These are phyloP conservation scores for Poecilia wingei DNA, from an alignment of 2,797 vertebrate species.

Conservation along the genomic window DNA sequence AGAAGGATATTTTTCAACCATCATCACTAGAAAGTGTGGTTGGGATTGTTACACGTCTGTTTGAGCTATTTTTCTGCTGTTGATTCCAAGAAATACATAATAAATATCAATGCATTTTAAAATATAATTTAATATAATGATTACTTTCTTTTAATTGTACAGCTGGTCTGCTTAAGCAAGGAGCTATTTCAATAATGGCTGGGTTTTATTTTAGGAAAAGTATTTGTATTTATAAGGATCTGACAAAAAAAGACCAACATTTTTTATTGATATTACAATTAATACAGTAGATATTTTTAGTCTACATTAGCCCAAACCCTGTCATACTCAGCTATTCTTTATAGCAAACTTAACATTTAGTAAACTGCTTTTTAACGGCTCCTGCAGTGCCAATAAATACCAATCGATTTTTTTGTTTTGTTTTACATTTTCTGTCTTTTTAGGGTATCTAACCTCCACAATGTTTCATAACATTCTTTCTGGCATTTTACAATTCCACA, in stretches of 20 bases:
- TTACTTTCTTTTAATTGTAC: background rate
- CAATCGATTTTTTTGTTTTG: background rate
- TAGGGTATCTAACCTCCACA: background rate
- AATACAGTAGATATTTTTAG: background rate
- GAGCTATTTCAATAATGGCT: background rate
- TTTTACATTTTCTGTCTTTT: background rate
- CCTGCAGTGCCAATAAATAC: background rate
- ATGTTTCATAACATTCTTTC: slow-evolving; percentile 7
- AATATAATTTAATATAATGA: background rate
- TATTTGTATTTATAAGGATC: background rate
- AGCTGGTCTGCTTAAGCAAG: background rate
- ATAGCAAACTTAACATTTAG: background rate
- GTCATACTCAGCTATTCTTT: background rate
- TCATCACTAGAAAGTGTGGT: too few relatives aligned
- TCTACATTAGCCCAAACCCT: background rate
- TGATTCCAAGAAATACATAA: background rate
- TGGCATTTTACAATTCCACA: slow-evolving; percentile 12
- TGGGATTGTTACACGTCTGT: background rate
- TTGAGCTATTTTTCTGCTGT: background rate
- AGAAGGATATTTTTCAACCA: too few relatives aligned
- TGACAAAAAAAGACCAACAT: background rate
- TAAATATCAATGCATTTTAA: background rate
- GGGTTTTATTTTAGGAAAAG: background rate
- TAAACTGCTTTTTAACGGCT: background rate
- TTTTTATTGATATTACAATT: background rate